Evolutionary conservation across 2,888 invertebrate species (phyloP), one percentile per base, ranked within the genome.

Genomic region (Brachyptera putata): DNA sequence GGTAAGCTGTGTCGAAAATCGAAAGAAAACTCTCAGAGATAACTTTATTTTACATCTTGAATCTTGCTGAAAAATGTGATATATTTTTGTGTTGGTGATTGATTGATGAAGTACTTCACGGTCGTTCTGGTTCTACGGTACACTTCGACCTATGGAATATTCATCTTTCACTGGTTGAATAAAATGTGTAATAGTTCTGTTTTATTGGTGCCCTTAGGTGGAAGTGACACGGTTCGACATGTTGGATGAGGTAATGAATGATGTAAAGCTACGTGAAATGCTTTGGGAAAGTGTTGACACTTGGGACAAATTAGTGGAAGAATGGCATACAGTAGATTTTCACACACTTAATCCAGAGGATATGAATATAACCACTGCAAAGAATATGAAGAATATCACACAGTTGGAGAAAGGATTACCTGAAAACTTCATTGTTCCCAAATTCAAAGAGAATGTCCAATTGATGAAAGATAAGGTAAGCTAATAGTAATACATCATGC

Each of bases 361-460:
- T 0, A 83, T 95, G 75, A 79, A 77, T 69, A 78, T 79, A 56
- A 82, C 77, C 67, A 86, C 78, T 66, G 83, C 75, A 67, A 86
- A 78, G 74, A 89, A 81, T 73, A 76, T 83, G 70, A 91, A 83
- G 77, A 88, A 84, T 72, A 84, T 84, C 69, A 80, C 79, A 71
- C 90, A 85, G 77, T 78, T 94, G 55, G 91, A 92, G 70, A 92
- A 93, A 71, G 91, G 91, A 18, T 70, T 95, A 25, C 92, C 93
- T 0, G 73, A 80, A 0, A 95, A 94, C 72, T 80, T 86, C 65
- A 86, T 94, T 14, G 83, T 94, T 0, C 89, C 90, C 0, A 78
- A 79, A 63, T 79, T 95, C 55, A 89, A 87, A 68, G 83, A 82
- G 60, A 85, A 86, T 57, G 91, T 93, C 0, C 89, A 92, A 66